phyloP scores from a whole-genome alignment of 2,113 vertebrate species.

The Siphamia tubifer region DNA sequence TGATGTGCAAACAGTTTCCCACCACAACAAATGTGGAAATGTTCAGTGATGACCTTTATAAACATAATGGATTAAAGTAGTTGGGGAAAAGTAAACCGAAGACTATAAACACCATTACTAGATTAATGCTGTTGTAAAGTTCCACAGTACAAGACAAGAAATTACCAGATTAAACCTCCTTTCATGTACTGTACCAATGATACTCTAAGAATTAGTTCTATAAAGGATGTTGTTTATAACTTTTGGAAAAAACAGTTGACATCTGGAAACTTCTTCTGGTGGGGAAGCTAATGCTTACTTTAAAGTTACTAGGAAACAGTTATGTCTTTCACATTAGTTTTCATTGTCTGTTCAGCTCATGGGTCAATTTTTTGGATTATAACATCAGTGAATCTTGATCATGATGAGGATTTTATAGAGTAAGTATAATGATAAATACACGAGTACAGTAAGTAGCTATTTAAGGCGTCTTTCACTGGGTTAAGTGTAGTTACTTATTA shows the following conservation, averaged over 20 bases:
- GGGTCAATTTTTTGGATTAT: not conserved
- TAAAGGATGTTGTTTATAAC: conserved; percentile 5
- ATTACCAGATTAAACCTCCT: conserved; percentile 1
- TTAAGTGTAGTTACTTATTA: conserved; percentile 35
- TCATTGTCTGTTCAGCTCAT: not conserved
- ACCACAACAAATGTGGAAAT: not conserved
- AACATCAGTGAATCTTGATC: conserved; percentile 3
- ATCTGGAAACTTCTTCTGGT: conserved; percentile 17
- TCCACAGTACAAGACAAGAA: not conserved
- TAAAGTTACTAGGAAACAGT: not conserved
- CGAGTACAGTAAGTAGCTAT: too few relatives aligned
- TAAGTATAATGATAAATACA: too few relatives aligned
- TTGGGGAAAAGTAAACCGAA: not conserved
- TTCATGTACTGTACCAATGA: not conserved
- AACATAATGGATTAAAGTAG: not conserved
- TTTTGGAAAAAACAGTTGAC: conserved; percentile 13
- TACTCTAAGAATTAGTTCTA: conserved; percentile 4
- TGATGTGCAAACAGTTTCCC: not conserved
- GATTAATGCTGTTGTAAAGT: not conserved
- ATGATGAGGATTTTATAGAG: conserved; percentile 7
- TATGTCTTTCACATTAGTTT: not conserved
- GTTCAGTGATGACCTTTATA: not conserved
- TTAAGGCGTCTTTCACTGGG: conserved; percentile 11
- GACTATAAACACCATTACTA: not conserved
- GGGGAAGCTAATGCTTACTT: not conserved